Evolutionary conservation across 2,888 invertebrate species (phyloP).

Genomic region (Mactromeris polynyma): DNA sequence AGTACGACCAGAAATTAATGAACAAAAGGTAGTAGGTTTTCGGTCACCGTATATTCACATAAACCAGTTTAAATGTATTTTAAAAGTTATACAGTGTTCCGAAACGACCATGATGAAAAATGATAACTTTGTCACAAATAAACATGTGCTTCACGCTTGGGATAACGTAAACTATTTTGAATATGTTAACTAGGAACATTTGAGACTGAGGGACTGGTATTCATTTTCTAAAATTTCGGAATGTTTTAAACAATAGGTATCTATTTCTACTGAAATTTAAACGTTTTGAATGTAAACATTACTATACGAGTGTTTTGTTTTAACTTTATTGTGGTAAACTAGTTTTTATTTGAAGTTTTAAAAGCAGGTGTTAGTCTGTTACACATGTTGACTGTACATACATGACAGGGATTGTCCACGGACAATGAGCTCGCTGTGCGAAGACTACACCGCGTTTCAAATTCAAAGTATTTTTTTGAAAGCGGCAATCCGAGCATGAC

Average conservation of each 20-base stretch:
- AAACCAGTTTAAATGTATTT: not conserved
- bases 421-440: not conserved
- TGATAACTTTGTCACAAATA: constrained; percentile 38
- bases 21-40: not conserved
- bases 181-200: not conserved
- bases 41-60: not conserved
- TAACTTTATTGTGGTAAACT: not conserved
- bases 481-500: not conserved
- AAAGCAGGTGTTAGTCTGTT: not conserved
- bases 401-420: not conserved
- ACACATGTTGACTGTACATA: not conserved
- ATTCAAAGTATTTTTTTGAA: not conserved
- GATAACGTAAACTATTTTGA: constrained; percentile 26
- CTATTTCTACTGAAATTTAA: not conserved
- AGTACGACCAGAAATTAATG: not conserved
- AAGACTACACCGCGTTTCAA: constrained; percentile 2
- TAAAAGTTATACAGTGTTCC: not conserved
- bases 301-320: not conserved
- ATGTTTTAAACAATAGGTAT: not conserved
- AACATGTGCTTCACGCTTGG: constrained; percentile 29
- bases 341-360: not conserved
- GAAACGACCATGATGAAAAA: not conserved
- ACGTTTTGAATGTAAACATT: not conserved
- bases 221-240: not conserved
- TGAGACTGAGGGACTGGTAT: not conserved